phyloP scores from a whole-genome alignment of 1,140 invertebrate genomes.

The Sarcophaga peregrina region DNA sequence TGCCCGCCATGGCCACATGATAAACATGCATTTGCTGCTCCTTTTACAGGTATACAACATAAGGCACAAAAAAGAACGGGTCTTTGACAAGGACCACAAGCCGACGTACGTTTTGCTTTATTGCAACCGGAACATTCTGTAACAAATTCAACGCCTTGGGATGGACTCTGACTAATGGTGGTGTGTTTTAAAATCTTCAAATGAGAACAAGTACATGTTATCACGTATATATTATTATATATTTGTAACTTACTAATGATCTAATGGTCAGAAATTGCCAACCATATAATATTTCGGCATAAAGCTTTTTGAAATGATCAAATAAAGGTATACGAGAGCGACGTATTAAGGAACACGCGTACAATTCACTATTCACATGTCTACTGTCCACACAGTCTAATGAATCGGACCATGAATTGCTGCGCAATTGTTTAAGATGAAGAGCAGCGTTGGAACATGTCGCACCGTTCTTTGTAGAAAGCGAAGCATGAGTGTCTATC shows the following conservation, averaged over 20 bases:
- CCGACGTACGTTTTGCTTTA: conserved; percentile 70
- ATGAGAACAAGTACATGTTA: conserved; percentile 46
- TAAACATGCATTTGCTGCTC: conserved; percentile 83
- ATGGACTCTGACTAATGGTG: conserved; percentile 69
- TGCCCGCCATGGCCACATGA: conserved; percentile 94
- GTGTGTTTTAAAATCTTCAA: conserved; percentile 80
- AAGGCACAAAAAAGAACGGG: conserved; percentile 82
- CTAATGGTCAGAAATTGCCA: conserved; percentile 84
- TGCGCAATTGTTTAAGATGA: conserved; percentile 79
- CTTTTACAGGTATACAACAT: conserved; percentile 87
- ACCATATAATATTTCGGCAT: conserved; percentile 89
- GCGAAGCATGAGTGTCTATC: conserved; percentile 68
- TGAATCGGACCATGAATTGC: conserved; percentile 90
- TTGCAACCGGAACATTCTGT: conserved; percentile 79
- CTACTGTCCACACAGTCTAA: conserved; percentile 70
- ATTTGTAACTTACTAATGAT: conserved; percentile 69
- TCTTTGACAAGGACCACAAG: conserved; percentile 78
- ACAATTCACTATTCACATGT: conserved; percentile 51
- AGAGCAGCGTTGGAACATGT: conserved; percentile 45
- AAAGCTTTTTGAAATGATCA: conserved; percentile 87
- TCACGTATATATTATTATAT: conserved; percentile 43
- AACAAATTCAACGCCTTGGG: conserved; percentile 80
- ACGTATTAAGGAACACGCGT: conserved; percentile 60
- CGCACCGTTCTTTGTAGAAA: conserved; percentile 39
- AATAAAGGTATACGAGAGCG: conserved; percentile 74